phyloP scores from a whole-genome alignment of 2,888 invertebrate species.

The Microctonus aethiopoides region DNA sequence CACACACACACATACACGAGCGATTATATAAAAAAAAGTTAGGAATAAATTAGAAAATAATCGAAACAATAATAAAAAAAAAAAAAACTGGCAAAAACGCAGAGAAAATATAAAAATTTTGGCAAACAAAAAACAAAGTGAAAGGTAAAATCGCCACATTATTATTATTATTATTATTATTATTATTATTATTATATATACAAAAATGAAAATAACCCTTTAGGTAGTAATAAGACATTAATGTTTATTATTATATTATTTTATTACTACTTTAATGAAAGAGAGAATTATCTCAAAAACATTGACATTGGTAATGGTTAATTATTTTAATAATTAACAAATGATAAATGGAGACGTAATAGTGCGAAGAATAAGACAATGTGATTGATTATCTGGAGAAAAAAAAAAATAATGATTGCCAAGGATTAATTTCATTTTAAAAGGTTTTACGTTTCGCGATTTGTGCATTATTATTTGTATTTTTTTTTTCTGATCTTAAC shows the following conservation, averaged over 20 bases:
- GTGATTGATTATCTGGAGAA: conserved; percentile 38
- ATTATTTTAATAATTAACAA: conserved; percentile 55
- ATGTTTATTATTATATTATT: conserved; percentile 56
- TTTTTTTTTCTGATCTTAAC: conserved; percentile 26
- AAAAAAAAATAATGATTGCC: conserved; percentile 30
- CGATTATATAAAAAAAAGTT: conserved; percentile 1
- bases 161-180: conserved; percentile 45
- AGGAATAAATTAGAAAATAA: background rate
- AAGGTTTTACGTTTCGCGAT: conserved; percentile 48
- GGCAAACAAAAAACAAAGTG: background rate
- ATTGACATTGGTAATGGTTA: conserved; percentile 49
- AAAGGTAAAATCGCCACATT: background rate
- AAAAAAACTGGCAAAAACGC: background rate
- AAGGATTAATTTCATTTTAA: conserved; percentile 51
- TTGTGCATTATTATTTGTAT: conserved; percentile 20
- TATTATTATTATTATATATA: conserved; percentile 8
- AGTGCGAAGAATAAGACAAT: conserved; percentile 40
- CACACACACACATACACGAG: background rate
- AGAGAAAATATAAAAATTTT: background rate
- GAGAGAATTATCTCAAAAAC: conserved; percentile 37
- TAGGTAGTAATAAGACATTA: conserved; percentile 59
- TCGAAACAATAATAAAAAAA: background rate
- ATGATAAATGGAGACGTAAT: conserved; percentile 45
- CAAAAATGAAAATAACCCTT: conserved; percentile 51
- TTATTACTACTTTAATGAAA: conserved; percentile 40